Evolutionary conservation across 2,888 invertebrate genomes (phyloP).

Genomic region (Eurytoma adleriae): DNA sequence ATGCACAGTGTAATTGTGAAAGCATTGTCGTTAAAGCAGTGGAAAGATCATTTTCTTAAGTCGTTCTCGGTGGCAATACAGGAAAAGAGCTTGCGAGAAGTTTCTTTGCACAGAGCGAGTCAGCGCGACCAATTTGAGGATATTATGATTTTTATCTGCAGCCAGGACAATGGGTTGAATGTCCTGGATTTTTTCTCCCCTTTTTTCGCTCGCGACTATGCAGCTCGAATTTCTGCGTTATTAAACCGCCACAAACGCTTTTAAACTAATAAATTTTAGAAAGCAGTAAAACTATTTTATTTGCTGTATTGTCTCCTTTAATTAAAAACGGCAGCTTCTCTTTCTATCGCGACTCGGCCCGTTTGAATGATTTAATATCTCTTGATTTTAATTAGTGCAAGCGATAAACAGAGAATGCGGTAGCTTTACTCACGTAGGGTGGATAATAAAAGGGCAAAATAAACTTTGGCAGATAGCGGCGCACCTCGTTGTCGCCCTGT

Average conservation of each 20-base stretch:
- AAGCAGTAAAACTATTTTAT: background rate
- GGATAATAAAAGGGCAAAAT: too few species aligned
- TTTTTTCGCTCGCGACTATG: background rate
- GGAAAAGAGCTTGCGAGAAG: background rate
- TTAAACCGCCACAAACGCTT: background rate
- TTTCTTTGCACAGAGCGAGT: background rate
- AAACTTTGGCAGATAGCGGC: slow-evolving; percentile 29
- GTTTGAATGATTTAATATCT: background rate
- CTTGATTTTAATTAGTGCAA: background rate
- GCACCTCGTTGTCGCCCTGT: slow-evolving; percentile 33
- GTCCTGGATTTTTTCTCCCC: slow-evolving; percentile 27
- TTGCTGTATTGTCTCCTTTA: background rate
- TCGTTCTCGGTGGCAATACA: background rate
- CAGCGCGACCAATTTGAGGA: slow-evolving; percentile 28
- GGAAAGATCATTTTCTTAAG: slow-evolving; percentile 1
- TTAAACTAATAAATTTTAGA: too few species aligned
- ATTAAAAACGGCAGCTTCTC: slow-evolving; percentile 16
- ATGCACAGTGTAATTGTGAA: background rate
- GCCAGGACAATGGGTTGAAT: slow-evolving; percentile 13
- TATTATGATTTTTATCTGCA: slow-evolving; percentile 45
- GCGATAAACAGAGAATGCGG: background rate
- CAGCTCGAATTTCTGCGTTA: slow-evolving; percentile 12
- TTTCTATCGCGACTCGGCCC: background rate
- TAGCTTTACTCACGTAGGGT: too few species aligned
- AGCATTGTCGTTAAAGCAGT: background rate